Evolutionary conservation across 2,797 vertebrate genomes (phyloP).

Genomic region (Gallinago nigripennis): DNA sequence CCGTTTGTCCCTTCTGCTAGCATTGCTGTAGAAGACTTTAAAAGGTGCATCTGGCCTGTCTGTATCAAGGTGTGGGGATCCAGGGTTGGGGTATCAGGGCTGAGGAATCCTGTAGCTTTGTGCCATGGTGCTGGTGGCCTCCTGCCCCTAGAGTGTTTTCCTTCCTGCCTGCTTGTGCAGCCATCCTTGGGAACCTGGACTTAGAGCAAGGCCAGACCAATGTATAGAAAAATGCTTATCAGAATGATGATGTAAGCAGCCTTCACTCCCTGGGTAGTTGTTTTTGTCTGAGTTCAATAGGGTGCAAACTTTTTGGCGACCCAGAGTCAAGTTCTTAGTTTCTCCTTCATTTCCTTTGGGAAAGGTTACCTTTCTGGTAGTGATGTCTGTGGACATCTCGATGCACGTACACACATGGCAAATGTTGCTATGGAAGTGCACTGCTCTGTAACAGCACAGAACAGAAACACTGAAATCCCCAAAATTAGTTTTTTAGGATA

Average conservation of each 20-base stretch:
- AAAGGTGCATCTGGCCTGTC: background rate
- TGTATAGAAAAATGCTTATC: background rate
- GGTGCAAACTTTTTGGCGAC: background rate
- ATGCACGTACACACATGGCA: rapidly evolving
- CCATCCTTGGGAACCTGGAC: background rate
- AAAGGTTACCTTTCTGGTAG: background rate
- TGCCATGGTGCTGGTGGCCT: background rate
- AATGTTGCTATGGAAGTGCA: background rate
- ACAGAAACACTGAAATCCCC: background rate
- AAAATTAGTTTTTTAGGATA: background rate
- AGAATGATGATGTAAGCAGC: background rate
- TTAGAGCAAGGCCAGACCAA: background rate
- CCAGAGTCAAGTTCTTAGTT: background rate
- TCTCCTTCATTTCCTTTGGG: background rate
- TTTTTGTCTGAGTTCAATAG: background rate
- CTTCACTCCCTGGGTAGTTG: background rate
- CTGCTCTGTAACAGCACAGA: background rate
- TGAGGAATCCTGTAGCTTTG: background rate
- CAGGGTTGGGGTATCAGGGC: background rate
- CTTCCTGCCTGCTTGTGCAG: background rate
- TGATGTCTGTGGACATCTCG: background rate
- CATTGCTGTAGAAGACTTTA: background rate
- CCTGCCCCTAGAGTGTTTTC: background rate
- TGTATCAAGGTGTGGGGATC: background rate
- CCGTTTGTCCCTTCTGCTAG: background rate